These are phyloP conservation scores for Brachylomia viminalis DNA, from an alignment of 2,888 invertebrate species.

Conservation along the genomic window DNA sequence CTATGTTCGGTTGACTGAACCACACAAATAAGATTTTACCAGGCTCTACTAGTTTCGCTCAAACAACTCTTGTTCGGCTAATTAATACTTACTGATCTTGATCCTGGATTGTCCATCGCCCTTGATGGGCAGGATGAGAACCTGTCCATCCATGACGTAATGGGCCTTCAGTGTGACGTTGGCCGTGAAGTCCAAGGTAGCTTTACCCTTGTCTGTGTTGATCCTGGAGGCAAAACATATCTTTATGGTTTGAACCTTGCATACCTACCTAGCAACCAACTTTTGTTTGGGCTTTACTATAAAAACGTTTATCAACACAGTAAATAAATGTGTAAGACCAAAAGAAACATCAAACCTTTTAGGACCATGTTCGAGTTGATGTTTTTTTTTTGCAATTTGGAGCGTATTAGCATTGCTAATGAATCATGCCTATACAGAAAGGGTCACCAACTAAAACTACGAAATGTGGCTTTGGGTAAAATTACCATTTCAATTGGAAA, in stretches of 20 bases:
- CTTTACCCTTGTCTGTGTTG: constrained; percentile 80
- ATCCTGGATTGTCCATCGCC: constrained; percentile 89
- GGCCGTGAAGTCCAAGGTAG: constrained; percentile 85
- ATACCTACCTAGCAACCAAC: background rate
- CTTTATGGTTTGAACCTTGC: background rate
- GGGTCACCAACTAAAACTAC: background rate
- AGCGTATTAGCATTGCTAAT: background rate
- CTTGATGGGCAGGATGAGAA: constrained; percentile 88
- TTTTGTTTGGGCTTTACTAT: background rate
- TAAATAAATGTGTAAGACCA: no score
- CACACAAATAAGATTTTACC: background rate
- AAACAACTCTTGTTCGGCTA: background rate
- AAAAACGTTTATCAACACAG: background rate
- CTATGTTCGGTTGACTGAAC: background rate
- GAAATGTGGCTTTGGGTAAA: background rate
- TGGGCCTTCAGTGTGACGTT: constrained; percentile 88
- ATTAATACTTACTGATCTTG: constrained; percentile 86
- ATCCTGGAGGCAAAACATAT: constrained; percentile 73
- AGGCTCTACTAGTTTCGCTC: background rate
- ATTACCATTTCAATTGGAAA: background rate
- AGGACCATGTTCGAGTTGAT: background rate
- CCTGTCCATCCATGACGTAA: constrained; percentile 88
- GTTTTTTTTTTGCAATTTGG: background rate
- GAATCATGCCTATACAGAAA: background rate
- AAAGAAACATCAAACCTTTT: background rate